A percentile compares a stretch with the other conserved stretches of the same genome.
Evolutionary conservation across 1,140 invertebrate genomes (phyloP).

Genomic region (Pseudomyrmex gracilis): DNA sequence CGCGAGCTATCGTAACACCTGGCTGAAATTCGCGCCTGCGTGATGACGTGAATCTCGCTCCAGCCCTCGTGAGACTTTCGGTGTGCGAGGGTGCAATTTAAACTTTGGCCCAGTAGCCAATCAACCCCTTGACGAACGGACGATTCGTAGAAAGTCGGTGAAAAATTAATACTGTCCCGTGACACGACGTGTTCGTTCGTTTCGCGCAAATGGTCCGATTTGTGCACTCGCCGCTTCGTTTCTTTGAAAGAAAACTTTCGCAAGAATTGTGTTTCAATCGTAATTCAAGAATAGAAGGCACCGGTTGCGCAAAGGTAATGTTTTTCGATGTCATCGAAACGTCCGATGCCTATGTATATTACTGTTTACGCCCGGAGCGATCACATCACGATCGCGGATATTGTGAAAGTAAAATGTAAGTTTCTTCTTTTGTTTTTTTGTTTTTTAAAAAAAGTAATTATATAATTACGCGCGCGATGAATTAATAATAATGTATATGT

Average conservation of each 20-base stretch:
- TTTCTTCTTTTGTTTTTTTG: no score
- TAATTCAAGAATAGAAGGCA: constrained; percentile 24
- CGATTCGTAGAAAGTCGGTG: constrained; percentile 22
- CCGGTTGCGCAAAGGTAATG: constrained; percentile 39
- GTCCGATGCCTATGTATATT: background rate
- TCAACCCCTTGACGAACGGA: constrained; percentile 70
- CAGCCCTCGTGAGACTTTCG: constrained; percentile 69
- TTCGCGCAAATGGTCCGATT: background rate
- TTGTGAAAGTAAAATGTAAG: no score
- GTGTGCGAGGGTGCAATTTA: constrained; percentile 76
- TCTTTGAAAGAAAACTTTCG: background rate
- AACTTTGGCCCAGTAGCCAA: constrained; percentile 79
- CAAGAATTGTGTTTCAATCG: constrained; percentile 14
- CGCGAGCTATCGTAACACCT: constrained; percentile 72
- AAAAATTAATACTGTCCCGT: background rate
- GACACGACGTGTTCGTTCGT: background rate
- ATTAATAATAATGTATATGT: no score
- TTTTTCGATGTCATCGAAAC: background rate
- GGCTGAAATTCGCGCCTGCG: constrained; percentile 79
- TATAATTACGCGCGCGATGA: no score
- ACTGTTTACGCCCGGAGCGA: background rate
- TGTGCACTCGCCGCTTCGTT: background rate
- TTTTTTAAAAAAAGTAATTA: no score
- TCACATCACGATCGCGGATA: no score
- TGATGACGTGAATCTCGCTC: constrained; percentile 52